phyloP scores from a whole-genome alignment of 2,888 invertebrate genomes.

The Drosophila rellima region DNA sequence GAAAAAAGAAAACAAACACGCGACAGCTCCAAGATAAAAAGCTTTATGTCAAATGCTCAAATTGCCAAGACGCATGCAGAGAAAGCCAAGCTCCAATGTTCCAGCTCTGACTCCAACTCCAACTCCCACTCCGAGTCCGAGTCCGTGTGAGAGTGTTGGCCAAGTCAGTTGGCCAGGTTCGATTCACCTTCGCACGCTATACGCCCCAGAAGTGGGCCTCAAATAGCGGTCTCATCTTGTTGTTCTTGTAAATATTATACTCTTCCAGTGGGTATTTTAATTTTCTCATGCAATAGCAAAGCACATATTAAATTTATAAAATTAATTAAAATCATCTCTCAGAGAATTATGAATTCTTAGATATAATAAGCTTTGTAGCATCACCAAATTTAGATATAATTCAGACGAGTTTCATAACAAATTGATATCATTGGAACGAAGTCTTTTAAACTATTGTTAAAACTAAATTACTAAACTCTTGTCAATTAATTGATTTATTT shows the following conservation, averaged over 20 bases:
- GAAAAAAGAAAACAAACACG: slow-evolving; percentile 56
- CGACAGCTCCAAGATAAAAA: slow-evolving; percentile 76
- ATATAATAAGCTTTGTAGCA: too few species aligned
- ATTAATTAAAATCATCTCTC: too few species aligned
- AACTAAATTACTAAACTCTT: too few species aligned
- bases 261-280: background rate
- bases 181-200: slow-evolving; percentile 45
- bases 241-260: background rate
- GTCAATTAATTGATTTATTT: too few species aligned
- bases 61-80: slow-evolving; percentile 72
- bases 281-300: background rate
- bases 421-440: too few species aligned
- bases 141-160: slow-evolving; percentile 36
- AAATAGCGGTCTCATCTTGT: slow-evolving; percentile 28
- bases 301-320: too few species aligned
- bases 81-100: slow-evolving; percentile 51
- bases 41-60: slow-evolving; percentile 79
- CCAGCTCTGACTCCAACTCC: slow-evolving; percentile 4
- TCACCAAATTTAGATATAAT: too few species aligned
- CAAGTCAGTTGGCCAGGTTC: slow-evolving; percentile 43
- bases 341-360: too few species aligned
- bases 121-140: background rate
- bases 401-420: too few species aligned
- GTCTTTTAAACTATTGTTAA: too few species aligned
- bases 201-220: slow-evolving; percentile 66